Evolutionary conservation across 2,113 vertebrate species (phyloP), one percentile per base, ranked within the genome.

Genomic region (Proteles cristata): DNA sequence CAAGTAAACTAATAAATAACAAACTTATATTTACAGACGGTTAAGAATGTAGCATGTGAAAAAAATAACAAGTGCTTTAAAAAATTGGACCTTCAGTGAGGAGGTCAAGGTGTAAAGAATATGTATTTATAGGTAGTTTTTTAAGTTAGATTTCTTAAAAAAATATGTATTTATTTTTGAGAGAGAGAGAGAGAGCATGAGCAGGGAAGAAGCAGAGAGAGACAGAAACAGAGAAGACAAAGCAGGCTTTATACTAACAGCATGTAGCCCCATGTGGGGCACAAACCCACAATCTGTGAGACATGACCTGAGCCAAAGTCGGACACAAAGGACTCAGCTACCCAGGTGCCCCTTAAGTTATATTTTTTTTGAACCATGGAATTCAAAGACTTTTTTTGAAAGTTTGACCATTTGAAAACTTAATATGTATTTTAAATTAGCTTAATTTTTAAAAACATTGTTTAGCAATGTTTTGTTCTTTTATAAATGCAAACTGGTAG

Each of bases 311-410:
- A 82, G 86, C 84, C 76, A 61, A 61, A 61, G 58, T 61, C 21
- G 8, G 58, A 61, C 58, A 21, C 58, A 61, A 61, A 7, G 19
- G 58, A 61, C 58, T 61, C 21, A 61, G 58, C 58, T 21, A 61
- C 58, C 21, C 58, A 61, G 58, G 58, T 61, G 58, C 58, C 58
- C 58, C 58, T 50, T 73, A 12, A 93, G 63, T 79, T 53, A 43
- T 19, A 31, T 35, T 26, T 84, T 80, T 94, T 77, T 50, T 3
- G 23, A 89, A 66, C 7, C 66, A 50, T 83, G 21, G 9, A 76
- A 83, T 50, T 87, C 19, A 87, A 88, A 93, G 68, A 15, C 39
- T 74, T 76, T 76, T 93, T 93, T 26, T 16, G 21, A 69, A 96
- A 77, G 3, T 74, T 93, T 94, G 28, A 90, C 11, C 31, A 68